Evolutionary conservation across 1,140 invertebrate species (phyloP).

Genomic region (Cecropterus lyciades): DNA sequence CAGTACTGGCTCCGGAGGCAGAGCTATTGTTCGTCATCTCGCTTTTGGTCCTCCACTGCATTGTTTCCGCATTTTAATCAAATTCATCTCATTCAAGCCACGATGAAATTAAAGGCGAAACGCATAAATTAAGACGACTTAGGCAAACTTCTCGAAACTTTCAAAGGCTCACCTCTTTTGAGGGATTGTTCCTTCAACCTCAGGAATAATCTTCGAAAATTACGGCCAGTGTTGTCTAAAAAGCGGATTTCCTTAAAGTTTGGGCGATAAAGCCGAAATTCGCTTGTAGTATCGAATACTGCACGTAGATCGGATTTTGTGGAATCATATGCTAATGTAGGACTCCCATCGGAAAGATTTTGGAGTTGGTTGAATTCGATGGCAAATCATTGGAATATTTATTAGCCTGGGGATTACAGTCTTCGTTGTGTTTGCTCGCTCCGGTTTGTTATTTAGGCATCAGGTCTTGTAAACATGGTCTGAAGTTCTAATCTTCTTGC

Average conservation of each 20-base stretch:
- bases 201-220: slow-evolving; percentile 42
- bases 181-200: slow-evolving; percentile 51
- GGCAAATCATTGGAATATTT: slow-evolving; percentile 74
- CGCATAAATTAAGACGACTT: slow-evolving; percentile 73
- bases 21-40: slow-evolving; percentile 46
- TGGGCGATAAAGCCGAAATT: slow-evolving; percentile 40
- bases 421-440: slow-evolving; percentile 40
- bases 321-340: slow-evolving; percentile 62
- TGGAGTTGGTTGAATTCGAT: slow-evolving; percentile 65
- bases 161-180: slow-evolving; percentile 63
- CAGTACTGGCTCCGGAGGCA: slow-evolving; percentile 38
- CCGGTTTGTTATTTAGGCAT: slow-evolving; percentile 47
- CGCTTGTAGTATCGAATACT: slow-evolving; percentile 8
- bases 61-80: slow-evolving; percentile 67
- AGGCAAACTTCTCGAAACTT: slow-evolving; percentile 64
- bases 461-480: slow-evolving; percentile 45
- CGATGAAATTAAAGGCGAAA: slow-evolving; percentile 69
- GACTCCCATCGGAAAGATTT: slow-evolving; percentile 70
- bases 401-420: slow-evolving; percentile 60
- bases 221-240: slow-evolving; percentile 3
- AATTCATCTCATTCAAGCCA: slow-evolving; percentile 54
- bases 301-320: slow-evolving; percentile 39
- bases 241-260: slow-evolving; percentile 17
- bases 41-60: slow-evolving; percentile 39
- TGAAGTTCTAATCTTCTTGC: slow-evolving; percentile 6